These are phyloP conservation scores for Dimorphilus gyrociliatus DNA, from an alignment of 2,888 invertebrate genomes.

Conservation along the genomic window DNA sequence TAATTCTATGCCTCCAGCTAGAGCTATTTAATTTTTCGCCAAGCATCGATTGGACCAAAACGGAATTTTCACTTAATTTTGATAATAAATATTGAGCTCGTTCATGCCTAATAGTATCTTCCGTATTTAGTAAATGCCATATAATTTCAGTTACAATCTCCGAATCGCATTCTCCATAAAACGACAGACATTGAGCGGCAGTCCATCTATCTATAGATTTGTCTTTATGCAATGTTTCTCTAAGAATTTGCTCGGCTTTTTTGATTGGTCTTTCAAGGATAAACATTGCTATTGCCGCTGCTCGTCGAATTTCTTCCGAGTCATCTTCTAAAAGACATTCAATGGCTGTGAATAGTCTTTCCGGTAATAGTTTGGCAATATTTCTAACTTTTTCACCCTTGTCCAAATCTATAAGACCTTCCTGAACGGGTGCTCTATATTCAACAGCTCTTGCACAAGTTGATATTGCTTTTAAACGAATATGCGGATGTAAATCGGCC, in stretches of 20 bases:
- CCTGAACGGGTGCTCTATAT: slow-evolving; percentile 20
- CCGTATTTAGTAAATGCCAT: slow-evolving; percentile 25
- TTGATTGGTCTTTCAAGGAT: slow-evolving; percentile 23
- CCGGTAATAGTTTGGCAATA: slow-evolving; percentile 16
- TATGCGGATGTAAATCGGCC: slow-evolving; percentile 34
- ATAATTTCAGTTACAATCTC: slow-evolving; percentile 33
- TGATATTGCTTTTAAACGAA: slow-evolving; percentile 27
- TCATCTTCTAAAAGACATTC: slow-evolving; percentile 31
- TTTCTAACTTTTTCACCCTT: slow-evolving; percentile 8
- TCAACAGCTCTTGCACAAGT: slow-evolving; percentile 31
- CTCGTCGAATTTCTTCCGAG: slow-evolving; percentile 26
- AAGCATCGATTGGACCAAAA: slow-evolving; percentile 33
- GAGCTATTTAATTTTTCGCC: slow-evolving; percentile 36
- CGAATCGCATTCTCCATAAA: slow-evolving; percentile 30
- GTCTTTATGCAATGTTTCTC: slow-evolving; percentile 17
- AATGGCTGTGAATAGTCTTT: slow-evolving; percentile 27
- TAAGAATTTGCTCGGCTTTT: slow-evolving; percentile 24
- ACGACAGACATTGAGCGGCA: slow-evolving; percentile 33
- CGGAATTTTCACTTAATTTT: slow-evolving; percentile 26
- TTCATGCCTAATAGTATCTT: slow-evolving; percentile 28
- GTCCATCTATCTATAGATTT: slow-evolving; percentile 33
- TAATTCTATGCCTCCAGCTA: slow-evolving; percentile 33
- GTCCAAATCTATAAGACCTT: too few species aligned
- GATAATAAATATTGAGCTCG: slow-evolving; percentile 25
- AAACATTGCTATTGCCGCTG: slow-evolving; percentile 34